Conservation (phyloP, 1,140 invertebrate genomes). For the Matsumurasca onukii region DNA sequence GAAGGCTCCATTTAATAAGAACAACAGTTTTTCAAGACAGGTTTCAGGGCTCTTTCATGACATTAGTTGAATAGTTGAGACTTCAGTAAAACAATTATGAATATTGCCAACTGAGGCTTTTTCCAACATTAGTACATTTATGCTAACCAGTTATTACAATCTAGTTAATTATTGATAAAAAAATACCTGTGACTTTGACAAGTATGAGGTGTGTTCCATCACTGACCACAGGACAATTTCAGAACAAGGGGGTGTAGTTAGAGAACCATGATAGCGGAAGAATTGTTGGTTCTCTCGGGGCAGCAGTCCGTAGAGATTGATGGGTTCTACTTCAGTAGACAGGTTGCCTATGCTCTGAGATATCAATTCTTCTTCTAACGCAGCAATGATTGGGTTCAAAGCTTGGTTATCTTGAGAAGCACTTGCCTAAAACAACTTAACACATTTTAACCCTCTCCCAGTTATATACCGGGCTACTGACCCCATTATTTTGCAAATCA, state of each 20-base stretch:
- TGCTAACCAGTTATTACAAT: neutral
- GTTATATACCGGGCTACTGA: no score
- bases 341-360: slow-evolving; percentile 3
- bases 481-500: no score
- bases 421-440: slow-evolving; percentile 8
- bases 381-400: slow-evolving; percentile 5
- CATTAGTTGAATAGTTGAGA: no score
- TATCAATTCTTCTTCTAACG: neutral
- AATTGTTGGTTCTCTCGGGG: slow-evolving; percentile 56
- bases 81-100: no score
- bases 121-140: neutral
- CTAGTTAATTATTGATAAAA: neutral
- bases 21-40: no score
- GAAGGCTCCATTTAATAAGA: no score
- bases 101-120: neutral
- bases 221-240: slow-evolving; percentile 75
- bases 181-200: slow-evolving; percentile 63
- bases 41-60: no score
- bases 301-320: slow-evolving; percentile 52
- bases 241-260: slow-evolving; percentile 73
- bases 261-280: slow-evolving; percentile 69
- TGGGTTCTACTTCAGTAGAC: slow-evolving; percentile 35
- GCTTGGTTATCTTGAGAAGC: neutral
- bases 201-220: slow-evolving; percentile 57
- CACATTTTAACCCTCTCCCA: no score